A percentile compares a stretch with the other conserved stretches of the same genome.
These are phyloP conservation scores for Canis aureus DNA, from an alignment of 2,113 vertebrate genomes.

Conservation along the genomic window DNA sequence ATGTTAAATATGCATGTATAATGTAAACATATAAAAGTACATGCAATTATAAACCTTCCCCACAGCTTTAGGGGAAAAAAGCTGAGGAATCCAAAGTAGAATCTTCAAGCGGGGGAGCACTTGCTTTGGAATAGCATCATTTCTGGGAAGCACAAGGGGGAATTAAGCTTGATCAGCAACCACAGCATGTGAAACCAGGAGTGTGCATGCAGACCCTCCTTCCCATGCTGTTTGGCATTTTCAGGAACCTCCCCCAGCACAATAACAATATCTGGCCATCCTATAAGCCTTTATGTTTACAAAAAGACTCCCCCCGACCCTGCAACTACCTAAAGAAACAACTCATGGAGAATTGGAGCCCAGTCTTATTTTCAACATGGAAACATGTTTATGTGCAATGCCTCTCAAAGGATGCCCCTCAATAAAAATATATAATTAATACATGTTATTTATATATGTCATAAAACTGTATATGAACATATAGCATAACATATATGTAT, in stretches of 20 bases:
- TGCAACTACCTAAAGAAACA: neutral
- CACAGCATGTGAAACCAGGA: fast-evolving
- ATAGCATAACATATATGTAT: fast-evolving
- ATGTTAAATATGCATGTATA: neutral
- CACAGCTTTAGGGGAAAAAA: neutral
- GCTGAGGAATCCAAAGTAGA: neutral
- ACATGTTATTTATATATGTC: neutral
- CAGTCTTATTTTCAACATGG: neutral
- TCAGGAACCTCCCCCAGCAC: neutral
- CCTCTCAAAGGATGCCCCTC: neutral
- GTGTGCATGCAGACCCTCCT: fast-evolving
- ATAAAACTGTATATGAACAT: neutral
- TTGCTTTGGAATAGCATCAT: neutral
- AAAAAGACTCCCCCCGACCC: neutral
- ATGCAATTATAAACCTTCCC: neutral
- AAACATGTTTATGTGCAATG: neutral
- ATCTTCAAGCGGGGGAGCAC: neutral
- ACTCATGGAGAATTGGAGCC: neutral
- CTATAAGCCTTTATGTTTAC: neutral
- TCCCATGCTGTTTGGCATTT: fast-evolving
- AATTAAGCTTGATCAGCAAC: neutral
- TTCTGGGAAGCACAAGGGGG: neutral
- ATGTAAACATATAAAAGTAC: neutral
- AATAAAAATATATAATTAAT: neutral
- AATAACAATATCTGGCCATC: neutral